A percentile compares a stretch with the other conserved stretches of the same genome.
Conservation (phyloP, 1,140 invertebrate genomes). For the Sitophilus oryzae region DNA sequence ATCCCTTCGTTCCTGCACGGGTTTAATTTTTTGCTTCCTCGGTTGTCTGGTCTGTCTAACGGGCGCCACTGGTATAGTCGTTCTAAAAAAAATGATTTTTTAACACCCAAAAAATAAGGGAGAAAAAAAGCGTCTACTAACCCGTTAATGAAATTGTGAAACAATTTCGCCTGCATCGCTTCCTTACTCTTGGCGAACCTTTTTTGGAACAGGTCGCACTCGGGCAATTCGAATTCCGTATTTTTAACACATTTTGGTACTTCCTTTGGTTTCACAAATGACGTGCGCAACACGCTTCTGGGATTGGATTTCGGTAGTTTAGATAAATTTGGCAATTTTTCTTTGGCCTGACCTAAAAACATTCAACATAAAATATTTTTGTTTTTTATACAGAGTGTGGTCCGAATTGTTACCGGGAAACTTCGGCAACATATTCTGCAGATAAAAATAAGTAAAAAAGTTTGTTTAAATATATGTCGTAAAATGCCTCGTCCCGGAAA, state of each 20-base stretch:
- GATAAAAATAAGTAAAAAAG: too few species aligned
- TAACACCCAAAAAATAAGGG: not conserved
- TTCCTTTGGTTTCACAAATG: constrained; percentile 4
- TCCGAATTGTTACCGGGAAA: too few species aligned
- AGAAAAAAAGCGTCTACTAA: not conserved
- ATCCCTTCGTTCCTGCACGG: constrained; percentile 30
- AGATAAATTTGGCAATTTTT: not conserved
- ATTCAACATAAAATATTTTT: too few species aligned
- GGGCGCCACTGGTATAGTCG: constrained; percentile 37
- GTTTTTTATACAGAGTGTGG: too few species aligned
- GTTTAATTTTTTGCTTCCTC: constrained; percentile 39
- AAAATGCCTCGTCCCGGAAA: too few species aligned
- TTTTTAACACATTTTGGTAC: not conserved
- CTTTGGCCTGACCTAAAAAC: not conserved
- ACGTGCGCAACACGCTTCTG: constrained; percentile 34
- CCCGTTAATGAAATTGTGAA: constrained; percentile 37
- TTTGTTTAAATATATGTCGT: too few species aligned
- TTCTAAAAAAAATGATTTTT: constrained; percentile 17
- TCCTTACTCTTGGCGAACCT: constrained; percentile 36
- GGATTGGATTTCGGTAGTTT: constrained; percentile 29
- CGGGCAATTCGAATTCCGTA: not conserved
- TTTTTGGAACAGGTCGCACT: constrained; percentile 28
- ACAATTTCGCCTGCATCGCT: constrained; percentile 30
- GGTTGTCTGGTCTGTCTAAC: constrained; percentile 35
- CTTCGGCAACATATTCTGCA: too few species aligned